These are phyloP conservation scores for Buathra laborator DNA, from an alignment of 2,888 invertebrate species.

Conservation along the genomic window DNA sequence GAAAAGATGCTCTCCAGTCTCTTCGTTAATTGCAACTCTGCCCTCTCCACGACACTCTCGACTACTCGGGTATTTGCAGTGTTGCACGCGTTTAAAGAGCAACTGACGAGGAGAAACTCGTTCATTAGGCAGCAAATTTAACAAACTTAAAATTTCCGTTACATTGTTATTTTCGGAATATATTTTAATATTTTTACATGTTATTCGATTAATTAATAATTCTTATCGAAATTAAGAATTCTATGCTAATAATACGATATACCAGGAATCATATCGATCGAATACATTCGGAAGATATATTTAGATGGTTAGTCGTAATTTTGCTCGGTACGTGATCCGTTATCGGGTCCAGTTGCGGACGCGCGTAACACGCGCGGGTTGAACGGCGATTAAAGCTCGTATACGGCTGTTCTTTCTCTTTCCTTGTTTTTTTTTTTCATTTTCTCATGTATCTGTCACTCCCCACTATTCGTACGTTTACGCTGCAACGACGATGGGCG, in stretches of 20 bases:
- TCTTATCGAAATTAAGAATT: background rate
- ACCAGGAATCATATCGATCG: background rate
- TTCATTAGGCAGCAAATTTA: background rate
- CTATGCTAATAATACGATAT: background rate
- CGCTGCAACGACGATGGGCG: constrained; percentile 11
- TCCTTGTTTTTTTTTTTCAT: background rate
- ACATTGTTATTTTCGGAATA: background rate
- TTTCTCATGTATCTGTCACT: background rate
- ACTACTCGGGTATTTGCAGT: constrained; percentile 3
- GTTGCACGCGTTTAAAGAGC: constrained; percentile 21
- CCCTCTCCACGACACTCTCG: constrained; percentile 23
- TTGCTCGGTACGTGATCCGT: background rate
- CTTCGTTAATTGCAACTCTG: constrained; percentile 61
- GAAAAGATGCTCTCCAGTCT: constrained; percentile 55
- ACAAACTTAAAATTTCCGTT: background rate
- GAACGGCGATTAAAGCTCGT: constrained; percentile 20
- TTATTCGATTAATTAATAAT: background rate
- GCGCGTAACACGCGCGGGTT: constrained; percentile 20
- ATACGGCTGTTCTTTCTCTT: constrained; percentile 20
- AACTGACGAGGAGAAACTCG: constrained; percentile 14
- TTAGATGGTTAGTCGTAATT: background rate
- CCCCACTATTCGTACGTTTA: constrained; percentile 24
- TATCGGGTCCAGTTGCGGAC: constrained; percentile 24
- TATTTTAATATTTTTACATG: background rate
- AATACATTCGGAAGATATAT: background rate